A percentile compares a stretch with the other conserved stretches of the same genome.
Evolutionary conservation across 2,888 invertebrate species (phyloP).

Genomic region (Drosophila cognata): DNA sequence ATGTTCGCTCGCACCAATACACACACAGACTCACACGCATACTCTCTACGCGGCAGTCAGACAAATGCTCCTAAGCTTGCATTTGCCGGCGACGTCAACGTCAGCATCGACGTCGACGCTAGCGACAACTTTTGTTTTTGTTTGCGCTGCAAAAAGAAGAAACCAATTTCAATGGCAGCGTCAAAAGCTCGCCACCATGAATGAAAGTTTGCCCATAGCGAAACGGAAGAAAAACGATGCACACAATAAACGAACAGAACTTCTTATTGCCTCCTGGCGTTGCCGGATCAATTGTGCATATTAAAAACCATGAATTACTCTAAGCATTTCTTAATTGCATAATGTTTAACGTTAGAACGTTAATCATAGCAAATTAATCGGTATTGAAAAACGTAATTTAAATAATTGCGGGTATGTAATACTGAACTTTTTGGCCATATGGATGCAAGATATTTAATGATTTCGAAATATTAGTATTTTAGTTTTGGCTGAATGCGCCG

Average conservation of each 20-base stretch:
- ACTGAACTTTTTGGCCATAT: neutral
- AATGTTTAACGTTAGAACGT: neutral
- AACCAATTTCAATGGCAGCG: slow-evolving; percentile 74
- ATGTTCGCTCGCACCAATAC: slow-evolving; percentile 38
- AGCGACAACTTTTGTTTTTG: slow-evolving; percentile 69
- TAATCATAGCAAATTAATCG: neutral
- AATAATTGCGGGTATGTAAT: neutral
- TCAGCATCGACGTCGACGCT: slow-evolving; percentile 43
- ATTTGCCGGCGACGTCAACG: slow-evolving; percentile 66
- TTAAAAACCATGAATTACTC: neutral
- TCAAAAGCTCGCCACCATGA: slow-evolving; percentile 69
- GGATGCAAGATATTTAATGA: neutral
- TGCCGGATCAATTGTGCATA: slow-evolving; percentile 26
- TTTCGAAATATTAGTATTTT: neutral
- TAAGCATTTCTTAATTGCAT: neutral
- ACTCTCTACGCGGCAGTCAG: slow-evolving; percentile 27
- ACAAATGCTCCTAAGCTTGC: slow-evolving; percentile 59
- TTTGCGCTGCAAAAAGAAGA: slow-evolving; percentile 68
- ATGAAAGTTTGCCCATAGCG: slow-evolving; percentile 63
- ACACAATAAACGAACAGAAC: slow-evolving; percentile 57
- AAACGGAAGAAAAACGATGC: slow-evolving; percentile 61
- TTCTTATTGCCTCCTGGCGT: slow-evolving; percentile 14
- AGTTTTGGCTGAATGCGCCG: no score
- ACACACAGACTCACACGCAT: slow-evolving; percentile 18
- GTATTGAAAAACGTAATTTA: neutral